Evolutionary conservation across 2,888 invertebrate species (phyloP).

Genomic region (Glyphotaelius pellucidus): DNA sequence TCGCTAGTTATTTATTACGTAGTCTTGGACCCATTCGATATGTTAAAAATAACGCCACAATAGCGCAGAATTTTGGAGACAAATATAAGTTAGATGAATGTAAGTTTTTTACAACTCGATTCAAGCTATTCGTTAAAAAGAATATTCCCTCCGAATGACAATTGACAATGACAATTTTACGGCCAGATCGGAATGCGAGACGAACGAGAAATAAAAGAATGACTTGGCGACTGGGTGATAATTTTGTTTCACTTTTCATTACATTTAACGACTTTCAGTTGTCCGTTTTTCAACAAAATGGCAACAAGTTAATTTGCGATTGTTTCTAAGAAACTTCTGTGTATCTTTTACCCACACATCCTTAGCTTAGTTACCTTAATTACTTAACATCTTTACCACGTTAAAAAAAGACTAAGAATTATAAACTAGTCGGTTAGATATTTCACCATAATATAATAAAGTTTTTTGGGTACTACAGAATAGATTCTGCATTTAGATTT

Average conservation of each 20-base stretch:
- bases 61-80: not conserved
- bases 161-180: not conserved
- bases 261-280: not conserved
- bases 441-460: not conserved
- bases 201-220: not conserved
- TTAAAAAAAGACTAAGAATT: not conserved
- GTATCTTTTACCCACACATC: not conserved
- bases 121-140: not conserved
- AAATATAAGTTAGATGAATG: not conserved
- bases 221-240: not conserved
- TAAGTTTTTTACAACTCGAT: not conserved
- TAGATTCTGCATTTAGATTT: no score
- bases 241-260: not conserved
- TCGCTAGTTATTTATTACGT: slow-evolving; percentile 2
- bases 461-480: no score
- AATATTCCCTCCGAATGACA: not conserved
- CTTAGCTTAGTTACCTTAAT: not conserved
- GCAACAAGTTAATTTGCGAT: not conserved
- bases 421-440: not conserved
- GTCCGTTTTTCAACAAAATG: not conserved
- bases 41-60: not conserved
- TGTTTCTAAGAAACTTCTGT: not conserved
- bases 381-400: not conserved
- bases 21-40: not conserved
- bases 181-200: not conserved